A percentile compares a stretch with the other conserved stretches of the same genome.
These are phyloP conservation scores for Tympanoctomys barrerae DNA, from an alignment of 2,797 vertebrate genomes.

Conservation along the genomic window DNA sequence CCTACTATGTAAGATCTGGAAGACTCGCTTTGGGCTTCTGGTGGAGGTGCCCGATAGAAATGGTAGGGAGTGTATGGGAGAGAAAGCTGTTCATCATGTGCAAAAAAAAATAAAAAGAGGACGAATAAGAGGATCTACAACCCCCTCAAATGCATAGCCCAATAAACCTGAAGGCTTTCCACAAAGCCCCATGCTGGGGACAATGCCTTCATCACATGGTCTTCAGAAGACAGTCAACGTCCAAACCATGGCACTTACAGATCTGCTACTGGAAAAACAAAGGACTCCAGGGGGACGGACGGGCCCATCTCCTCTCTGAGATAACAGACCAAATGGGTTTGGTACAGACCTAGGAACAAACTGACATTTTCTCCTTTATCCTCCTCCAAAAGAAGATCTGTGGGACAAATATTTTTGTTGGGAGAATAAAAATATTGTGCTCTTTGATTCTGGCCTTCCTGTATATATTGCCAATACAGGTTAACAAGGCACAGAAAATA, in stretches of 20 bases:
- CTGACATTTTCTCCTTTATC: constrained; percentile 76
- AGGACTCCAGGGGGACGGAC: neutral
- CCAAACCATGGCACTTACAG: neutral
- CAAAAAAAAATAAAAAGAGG: neutral
- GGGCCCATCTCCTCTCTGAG: constrained; percentile 77
- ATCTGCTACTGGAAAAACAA: neutral
- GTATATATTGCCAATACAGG: constrained; percentile 59
- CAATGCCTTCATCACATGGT: neutral
- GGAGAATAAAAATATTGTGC: constrained; percentile 66
- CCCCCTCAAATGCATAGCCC: neutral
- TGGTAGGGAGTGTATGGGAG: too few relatives aligned
- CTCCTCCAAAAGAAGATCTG: constrained; percentile 71
- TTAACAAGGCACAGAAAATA: constrained; percentile 65
- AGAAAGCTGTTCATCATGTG: neutral
- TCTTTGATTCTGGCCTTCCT: constrained; percentile 69
- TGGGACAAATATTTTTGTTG: constrained; percentile 51
- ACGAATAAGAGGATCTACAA: neutral
- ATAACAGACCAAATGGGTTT: constrained; percentile 10
- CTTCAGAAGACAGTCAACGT: neutral
- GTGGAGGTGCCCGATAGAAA: neutral
- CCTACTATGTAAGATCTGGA: neutral
- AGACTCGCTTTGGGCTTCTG: neutral
- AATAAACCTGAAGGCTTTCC: neutral
- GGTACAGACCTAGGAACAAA: constrained; percentile 62
- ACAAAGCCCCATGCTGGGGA: neutral